Base-by-base conservation (phyloP, 2,113 vertebrate genomes). In the Bufo bufo region DNA sequence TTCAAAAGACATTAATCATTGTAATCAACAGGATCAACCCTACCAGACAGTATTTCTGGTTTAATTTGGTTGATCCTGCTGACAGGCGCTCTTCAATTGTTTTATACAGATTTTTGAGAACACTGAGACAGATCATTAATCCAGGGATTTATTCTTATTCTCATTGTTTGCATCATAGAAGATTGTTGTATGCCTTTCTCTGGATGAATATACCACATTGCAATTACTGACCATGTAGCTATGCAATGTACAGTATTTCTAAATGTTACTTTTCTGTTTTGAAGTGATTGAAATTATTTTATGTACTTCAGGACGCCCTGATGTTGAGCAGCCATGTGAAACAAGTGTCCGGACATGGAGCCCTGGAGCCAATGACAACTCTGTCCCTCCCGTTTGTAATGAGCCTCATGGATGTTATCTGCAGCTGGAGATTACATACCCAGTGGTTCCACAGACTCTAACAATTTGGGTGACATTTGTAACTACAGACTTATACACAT, bases 301-400 rank as follows among this genome's bases (percentile, higher is more conserved):
- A 69, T 86, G 90, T 90, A 82, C 84, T 82, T 58, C 89, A 99
- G 98, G 98, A n/a, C 98, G 97, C 84, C 98, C 98, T 87, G 98
- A 99, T 1, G 98, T 99, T 74, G 98, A 99, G 91, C 98, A 99
- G 90, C 96, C 95, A 6, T 99, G 98, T 86, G 98, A 99, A 91
- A 96, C 97, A 91, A 99, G 97, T 1, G 98, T 99, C 63, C 96
- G 96, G 61, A 99, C 98, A 0, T 99, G 98, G 98, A 99, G 97
- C 75, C 98, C 98, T 65, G 96, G 96, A 0, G 97, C 95, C 65
- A 97, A 98, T 92, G 92, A 95, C 66, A 91, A 96, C 86, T 90
- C 95, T 4, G 90, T 99, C 91, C 92, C 95, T 91, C 90, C 97
- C 72, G 71, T 96, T 84, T 96, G 96, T 17, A 97, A 94, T 9